A percentile compares a stretch with the other conserved stretches of the same genome.
Evolutionary conservation across 2,888 invertebrate genomes (phyloP).

Genomic region (Pristionchus arcanus): DNA sequence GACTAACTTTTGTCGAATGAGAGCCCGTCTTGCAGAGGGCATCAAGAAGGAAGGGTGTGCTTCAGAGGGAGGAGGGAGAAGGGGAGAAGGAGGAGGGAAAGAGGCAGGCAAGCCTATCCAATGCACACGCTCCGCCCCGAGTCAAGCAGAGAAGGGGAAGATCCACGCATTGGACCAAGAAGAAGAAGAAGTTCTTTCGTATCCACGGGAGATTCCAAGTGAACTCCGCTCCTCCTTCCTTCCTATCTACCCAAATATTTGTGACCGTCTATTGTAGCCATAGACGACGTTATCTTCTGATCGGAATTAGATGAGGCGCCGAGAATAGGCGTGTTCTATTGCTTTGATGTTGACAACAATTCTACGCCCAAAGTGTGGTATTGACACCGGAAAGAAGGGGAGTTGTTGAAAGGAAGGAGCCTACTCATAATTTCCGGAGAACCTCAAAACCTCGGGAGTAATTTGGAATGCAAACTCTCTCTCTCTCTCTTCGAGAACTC

Average conservation of each 20-base stretch:
- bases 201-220: neutral
- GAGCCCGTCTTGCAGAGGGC: conserved; percentile 18
- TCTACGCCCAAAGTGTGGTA: neutral
- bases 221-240: neutral
- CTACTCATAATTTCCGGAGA: conserved; percentile 36
- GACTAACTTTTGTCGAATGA: conserved; percentile 42
- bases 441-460: conserved; percentile 6
- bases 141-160: neutral
- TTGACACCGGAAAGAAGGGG: neutral
- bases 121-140: conserved; percentile 51
- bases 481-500: neutral
- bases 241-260: conserved; percentile 31
- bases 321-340: neutral
- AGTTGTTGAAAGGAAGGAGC: neutral
- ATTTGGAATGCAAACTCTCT: conserved; percentile 24
- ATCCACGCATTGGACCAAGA: neutral
- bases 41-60: neutral
- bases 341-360: neutral
- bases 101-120: conserved; percentile 50
- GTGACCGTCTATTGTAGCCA: neutral
- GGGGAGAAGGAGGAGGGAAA: conserved; percentile 6
- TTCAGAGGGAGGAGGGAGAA: neutral
- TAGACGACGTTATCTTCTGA: neutral
- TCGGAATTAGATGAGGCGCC: conserved; percentile 11
- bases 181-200: neutral